Base-by-base conservation (phyloP, 2,888 invertebrate genomes). In the Acanthosepion pharaonis region DNA sequence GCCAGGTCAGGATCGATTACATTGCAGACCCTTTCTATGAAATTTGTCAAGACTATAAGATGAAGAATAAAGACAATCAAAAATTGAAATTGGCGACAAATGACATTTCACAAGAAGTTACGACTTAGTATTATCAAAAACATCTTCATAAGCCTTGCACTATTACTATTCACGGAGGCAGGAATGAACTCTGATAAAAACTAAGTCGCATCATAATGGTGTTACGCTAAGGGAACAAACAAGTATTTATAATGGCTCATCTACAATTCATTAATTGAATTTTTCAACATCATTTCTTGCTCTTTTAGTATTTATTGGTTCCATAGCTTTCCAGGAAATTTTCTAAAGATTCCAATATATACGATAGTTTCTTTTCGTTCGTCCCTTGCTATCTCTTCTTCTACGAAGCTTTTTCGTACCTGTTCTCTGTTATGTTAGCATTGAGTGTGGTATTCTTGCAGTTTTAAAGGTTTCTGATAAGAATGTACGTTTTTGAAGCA, bases 381-480 rank as follows among this genome's bases (percentile, higher is more conserved):
- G 78, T 78, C 78, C 28, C 9, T 78, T n/a, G 78, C 78, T 78
- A 78, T 78, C 78, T 78, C 1, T 78, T 11, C 5, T 78, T 78
- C n/a, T 11, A 28, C n/a, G n/a, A n/a, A n/a, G 78, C n/a, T 78
- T 78, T 42, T 78, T 28, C 78, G n/a, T n/a, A 78, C 78, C n/a
- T n/a, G 78, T 78, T n/a, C 78, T n/a, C n/a, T 5, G 78, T 78
- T 1, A 8, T 78, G 28, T 0, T 28, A 9, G n/a, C 78, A 28
- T n/a, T 28, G n/a, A 78, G n/a, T 78, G 78, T 28, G n/a, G 78
- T 78, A n/a, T 78, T 78, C 28, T 78, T 5, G 78, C 78, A 78
- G 78, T 78, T 78, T 78, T 78, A 78, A 78, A 78, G 78, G n/a
- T n/a, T 78, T 78, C 78, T 11, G 78, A 78, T 78, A 78, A 78